Percentiles rank a stretch among this genome's conserved stretches.
phyloP scores from a whole-genome alignment of 2,797 vertebrate genomes.

The Discoglossus pictus region DNA sequence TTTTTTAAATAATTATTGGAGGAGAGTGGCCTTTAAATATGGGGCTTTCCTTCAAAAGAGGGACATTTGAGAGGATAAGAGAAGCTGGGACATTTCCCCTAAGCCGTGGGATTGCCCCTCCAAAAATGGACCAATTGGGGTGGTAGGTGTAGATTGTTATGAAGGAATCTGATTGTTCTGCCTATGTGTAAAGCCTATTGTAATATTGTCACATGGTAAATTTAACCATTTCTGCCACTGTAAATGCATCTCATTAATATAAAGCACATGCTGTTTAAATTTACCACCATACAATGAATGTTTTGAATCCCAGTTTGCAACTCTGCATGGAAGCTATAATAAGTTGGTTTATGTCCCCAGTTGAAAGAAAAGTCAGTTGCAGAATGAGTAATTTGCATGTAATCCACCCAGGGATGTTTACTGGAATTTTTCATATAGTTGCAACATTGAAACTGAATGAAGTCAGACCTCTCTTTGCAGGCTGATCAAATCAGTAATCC shows the following conservation, averaged over 20 bases:
- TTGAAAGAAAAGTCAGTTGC: slow-evolving; percentile 16
- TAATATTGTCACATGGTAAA: too few relatives aligned
- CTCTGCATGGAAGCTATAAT: slow-evolving; percentile 23
- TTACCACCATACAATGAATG: slow-evolving; percentile 34
- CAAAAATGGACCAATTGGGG: too few relatives aligned
- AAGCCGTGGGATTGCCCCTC: too few relatives aligned
- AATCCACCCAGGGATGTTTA: slow-evolving; percentile 42
- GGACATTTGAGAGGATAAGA: neutral
- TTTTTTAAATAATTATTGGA: too few relatives aligned
- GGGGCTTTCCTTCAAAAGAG: too few relatives aligned
- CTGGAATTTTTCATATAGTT: slow-evolving; percentile 34
- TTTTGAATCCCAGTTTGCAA: slow-evolving; percentile 23
- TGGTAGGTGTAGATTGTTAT: too few relatives aligned
- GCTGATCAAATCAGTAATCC: slow-evolving; percentile 35
- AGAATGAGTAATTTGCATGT: slow-evolving; percentile 37
- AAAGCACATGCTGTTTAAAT: slow-evolving; percentile 42
- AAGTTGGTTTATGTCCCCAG: slow-evolving; percentile 16
- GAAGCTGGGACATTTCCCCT: too few relatives aligned
- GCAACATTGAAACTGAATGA: slow-evolving; percentile 45
- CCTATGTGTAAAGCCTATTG: too few relatives aligned
- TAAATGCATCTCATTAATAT: slow-evolving; percentile 38
- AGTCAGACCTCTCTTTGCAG: slow-evolving; percentile 37
- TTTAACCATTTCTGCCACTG: slow-evolving; percentile 38
- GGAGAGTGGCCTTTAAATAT: too few relatives aligned
- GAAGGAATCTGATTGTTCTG: too few relatives aligned